These are phyloP conservation scores for Grammomys dolichurus DNA, from an alignment of 2,113 vertebrate genomes.

Conservation along the genomic window DNA sequence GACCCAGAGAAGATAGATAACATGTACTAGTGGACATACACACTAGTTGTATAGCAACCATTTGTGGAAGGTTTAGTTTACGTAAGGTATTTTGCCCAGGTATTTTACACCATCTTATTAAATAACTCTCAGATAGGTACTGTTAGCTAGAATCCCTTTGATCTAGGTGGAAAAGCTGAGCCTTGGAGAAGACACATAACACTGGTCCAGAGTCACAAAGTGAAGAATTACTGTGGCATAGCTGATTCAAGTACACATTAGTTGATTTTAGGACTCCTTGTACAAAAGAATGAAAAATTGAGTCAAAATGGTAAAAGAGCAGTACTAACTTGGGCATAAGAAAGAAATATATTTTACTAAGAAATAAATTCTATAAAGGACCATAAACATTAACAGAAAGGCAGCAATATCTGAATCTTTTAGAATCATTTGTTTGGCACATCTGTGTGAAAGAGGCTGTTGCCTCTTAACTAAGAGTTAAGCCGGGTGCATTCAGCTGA, in stretches of 20 bases:
- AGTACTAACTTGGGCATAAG: not conserved
- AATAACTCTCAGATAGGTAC: not conserved
- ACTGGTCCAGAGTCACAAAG: not conserved
- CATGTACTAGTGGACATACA: rapidly evolving
- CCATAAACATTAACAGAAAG: not conserved
- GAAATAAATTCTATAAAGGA: not conserved
- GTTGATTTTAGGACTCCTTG: not conserved
- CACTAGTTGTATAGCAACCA: not conserved
- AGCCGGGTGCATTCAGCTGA: not conserved
- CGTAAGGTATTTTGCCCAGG: not conserved
- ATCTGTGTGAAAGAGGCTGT: not conserved
- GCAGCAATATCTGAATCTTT: not conserved
- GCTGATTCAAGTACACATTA: not conserved
- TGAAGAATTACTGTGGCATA: not conserved
- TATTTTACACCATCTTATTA: not conserved
- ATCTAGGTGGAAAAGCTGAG: not conserved
- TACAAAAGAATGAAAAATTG: not conserved
- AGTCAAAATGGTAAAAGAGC: conserved; percentile 7
- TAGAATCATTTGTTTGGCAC: not conserved
- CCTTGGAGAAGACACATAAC: not conserved
- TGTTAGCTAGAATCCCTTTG: not conserved
- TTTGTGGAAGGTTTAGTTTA: not conserved
- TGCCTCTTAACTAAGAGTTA: not conserved
- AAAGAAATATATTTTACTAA: not conserved
- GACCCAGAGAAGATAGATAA: not conserved